These are phyloP conservation scores for Caenorhabditis brenneri DNA, from an alignment of 1,140 invertebrate genomes.

Conservation along the genomic window DNA sequence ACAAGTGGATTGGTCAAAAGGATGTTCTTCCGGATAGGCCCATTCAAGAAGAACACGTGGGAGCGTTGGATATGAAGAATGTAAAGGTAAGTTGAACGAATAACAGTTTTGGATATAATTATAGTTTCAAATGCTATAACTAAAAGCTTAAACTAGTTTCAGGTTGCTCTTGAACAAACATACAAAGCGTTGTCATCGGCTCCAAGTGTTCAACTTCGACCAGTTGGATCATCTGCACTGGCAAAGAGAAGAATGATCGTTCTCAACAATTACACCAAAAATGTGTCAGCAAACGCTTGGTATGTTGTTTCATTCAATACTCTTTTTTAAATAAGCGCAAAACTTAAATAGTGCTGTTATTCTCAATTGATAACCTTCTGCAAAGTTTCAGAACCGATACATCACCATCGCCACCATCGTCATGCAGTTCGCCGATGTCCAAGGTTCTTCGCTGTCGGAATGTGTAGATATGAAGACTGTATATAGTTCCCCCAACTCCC, in stretches of 20 bases:
- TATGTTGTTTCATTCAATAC: background rate
- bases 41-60: constrained; percentile 14
- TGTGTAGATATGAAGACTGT: background rate
- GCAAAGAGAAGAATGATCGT: constrained; percentile 77
- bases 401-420: background rate
- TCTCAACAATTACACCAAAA: background rate
- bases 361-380: too few relatives aligned
- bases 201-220: constrained; percentile 79
- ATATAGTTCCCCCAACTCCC: background rate
- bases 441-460: background rate
- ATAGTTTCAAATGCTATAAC: too few relatives aligned
- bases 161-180: constrained; percentile 83
- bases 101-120: too few relatives aligned
- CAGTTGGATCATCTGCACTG: constrained; percentile 83
- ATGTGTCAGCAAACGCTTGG: constrained; percentile 27
- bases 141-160: constrained; percentile 61
- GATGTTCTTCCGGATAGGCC: constrained; percentile 70
- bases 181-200: constrained; percentile 82
- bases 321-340: background rate
- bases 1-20: constrained; percentile 79
- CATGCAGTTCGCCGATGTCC: background rate
- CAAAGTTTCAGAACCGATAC: background rate
- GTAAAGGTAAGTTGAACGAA: background rate
- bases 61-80: background rate
- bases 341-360: too few relatives aligned